A percentile compares a stretch with the other conserved stretches of the same genome.
Conservation (phyloP, 2,797 vertebrate species). For the Eutrigla gurnardus region DNA sequence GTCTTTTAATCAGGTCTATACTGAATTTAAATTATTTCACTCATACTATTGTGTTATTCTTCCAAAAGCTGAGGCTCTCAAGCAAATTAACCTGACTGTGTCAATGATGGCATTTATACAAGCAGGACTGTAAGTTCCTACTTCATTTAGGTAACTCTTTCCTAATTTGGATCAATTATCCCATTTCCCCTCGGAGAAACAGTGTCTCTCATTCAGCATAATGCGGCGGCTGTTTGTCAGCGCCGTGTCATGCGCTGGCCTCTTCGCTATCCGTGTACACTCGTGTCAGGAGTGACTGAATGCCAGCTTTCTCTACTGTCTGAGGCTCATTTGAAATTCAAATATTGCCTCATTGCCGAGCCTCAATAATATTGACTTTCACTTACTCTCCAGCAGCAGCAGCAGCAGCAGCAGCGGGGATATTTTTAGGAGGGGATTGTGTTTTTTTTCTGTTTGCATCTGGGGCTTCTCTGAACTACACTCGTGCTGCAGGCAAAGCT, state of each 20-base stretch:
- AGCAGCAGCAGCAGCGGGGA: conserved; percentile 3
- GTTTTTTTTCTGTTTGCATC: conserved; percentile 20
- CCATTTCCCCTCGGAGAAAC: conserved; percentile 78
- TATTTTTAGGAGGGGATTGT: conserved; percentile 59
- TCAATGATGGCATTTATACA: conserved; percentile 44
- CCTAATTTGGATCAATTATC: conserved; percentile 83
- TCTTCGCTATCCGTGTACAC: conserved; percentile 53
- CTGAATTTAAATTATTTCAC: conserved; percentile 15
- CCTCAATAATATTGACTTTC: conserved; percentile 78
- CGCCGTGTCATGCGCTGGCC: conserved; percentile 54
- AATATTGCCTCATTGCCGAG: conserved; percentile 77
- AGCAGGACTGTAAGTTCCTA: conserved; percentile 52
- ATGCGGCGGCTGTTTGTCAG: conserved; percentile 77
- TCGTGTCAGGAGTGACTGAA: conserved; percentile 69
- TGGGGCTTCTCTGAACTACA: conserved; percentile 19
- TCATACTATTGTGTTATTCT: background rate
- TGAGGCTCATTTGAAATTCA: conserved; percentile 77
- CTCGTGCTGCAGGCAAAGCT: background rate
- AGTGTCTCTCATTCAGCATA: conserved; percentile 76
- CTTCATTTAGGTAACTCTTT: conserved; percentile 74
- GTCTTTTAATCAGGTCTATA: background rate
- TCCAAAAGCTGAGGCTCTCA: conserved; percentile 17
- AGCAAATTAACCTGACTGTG: conserved; percentile 22
- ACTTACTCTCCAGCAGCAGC: conserved; percentile 55
- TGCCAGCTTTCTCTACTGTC: conserved; percentile 74